phyloP scores from a whole-genome alignment of 2,113 vertebrate genomes.

The Parotia lawesii region DNA sequence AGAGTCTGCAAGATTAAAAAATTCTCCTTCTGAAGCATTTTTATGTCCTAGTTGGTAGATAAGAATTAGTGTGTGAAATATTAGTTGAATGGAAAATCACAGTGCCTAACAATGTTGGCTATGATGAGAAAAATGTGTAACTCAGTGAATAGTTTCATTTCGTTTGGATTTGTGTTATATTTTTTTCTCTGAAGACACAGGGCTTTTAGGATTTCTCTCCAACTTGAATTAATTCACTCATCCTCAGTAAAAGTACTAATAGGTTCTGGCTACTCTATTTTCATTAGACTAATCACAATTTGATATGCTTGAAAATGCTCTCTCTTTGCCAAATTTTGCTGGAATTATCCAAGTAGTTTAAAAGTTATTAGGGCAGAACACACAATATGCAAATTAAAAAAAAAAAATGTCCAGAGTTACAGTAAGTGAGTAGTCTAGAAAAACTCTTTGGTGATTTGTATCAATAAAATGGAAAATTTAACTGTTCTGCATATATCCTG shows the following conservation, averaged over 20 bases:
- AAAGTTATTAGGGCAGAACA: conserved; percentile 26
- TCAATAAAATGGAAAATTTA: neutral
- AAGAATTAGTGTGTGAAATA: neutral
- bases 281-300: conserved; percentile 37
- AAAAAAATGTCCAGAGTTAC: neutral
- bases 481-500: neutral
- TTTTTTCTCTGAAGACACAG: neutral
- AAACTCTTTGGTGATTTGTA: neutral
- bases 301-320: conserved; percentile 13
- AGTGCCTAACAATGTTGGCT: neutral
- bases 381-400: neutral
- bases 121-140: neutral
- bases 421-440: neutral
- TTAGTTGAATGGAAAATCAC: neutral
- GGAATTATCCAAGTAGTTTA: conserved; percentile 19
- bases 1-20: neutral
- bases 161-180: neutral
- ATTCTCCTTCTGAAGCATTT: neutral
- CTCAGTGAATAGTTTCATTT: neutral
- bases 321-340: conserved; percentile 24
- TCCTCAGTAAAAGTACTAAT: neutral
- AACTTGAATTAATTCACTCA: conserved; percentile 19
- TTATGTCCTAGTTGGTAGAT: neutral
- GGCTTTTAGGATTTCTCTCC: neutral
- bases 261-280: conserved; percentile 35